Evolutionary conservation across 2,113 vertebrate species (phyloP), one percentile per base, ranked within the genome.

Genomic region (Seriola dumerili): DNA sequence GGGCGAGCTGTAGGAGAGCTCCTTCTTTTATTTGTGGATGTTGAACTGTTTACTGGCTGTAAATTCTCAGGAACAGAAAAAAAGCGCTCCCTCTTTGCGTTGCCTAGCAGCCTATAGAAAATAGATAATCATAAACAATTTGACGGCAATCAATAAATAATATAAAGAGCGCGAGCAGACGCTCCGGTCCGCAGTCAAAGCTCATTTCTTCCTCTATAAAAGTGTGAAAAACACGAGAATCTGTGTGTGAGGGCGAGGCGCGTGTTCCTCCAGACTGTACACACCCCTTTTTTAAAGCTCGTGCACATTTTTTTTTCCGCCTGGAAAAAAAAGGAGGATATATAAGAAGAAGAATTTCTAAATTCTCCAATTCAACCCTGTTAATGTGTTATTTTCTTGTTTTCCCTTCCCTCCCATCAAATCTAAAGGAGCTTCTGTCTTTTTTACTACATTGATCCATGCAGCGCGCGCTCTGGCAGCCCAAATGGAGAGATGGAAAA

Each of bases 251-350:
- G 42, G 23, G 6, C 68, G 67, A 72, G 76, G 86, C 85, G 87
- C 83, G 89, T 84, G 84, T 68, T 80, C 36, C 44, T 57, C 81
- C 84, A 90, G 71, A 87, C 89, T 66, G 88, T 14, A 93, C 91
- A 94, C 92, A 91, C 93, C 91, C 92, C 92, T 92, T 91, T 93
- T 93, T 76, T 34, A 0, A 65, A 58, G 90, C 91, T 75, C 91
- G 87, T 88, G 83, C 86, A 85, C 86, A 52, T 81, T 69, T 69
- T 61, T 61, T 57, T 58, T 25, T 44, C 48, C 40, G 64, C 32
- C 67, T 70, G 57, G 55, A 29, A 65, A 57, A 64, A 55, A 54
- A 44, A n/a, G 1, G 4, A 34, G 34, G 2, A 38, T 1, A 58
- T 1, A 58, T 0, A 72, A 25, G 34, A 40, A 48, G 55, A 57